Evolutionary conservation across 2,888 invertebrate species (phyloP), one percentile per base, ranked within the genome.

Genomic region (Brachynemurus nebulosus): DNA sequence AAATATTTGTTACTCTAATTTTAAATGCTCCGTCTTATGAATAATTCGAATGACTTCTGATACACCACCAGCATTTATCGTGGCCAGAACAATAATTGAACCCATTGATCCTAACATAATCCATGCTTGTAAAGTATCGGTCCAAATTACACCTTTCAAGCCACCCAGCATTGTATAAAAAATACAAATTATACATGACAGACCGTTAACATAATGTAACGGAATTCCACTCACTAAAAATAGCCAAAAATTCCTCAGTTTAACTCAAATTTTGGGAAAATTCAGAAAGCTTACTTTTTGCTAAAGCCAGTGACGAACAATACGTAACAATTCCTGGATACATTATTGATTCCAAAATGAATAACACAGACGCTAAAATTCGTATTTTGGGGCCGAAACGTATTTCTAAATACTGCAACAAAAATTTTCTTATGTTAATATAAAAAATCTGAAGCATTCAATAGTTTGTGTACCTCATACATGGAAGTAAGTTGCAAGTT

Each of bases 181-280:
- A 33, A 33, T 33, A 33, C 33, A 33, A 33, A 33, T 33, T 16
- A n/a, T 4, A 33, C 33, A 33, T 6, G 33, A 33, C 4, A 33
- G n/a, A 6, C 12, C 33, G 16, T 33, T 33, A 16, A 33, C 33
- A 14, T 14, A 16, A 8, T 33, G 33, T 33, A 33, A 16, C n/a
- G n/a, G n/a, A 8, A 33, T 33, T 9, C 33, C 33, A 33, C 33
- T 33, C 33, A 33, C 33, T 33, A 33, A 33, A 33, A 33, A n/a
- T n/a, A n/a, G n/a, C n/a, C n/a, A n/a, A n/a, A n/a, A n/a, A n/a
- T n/a, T n/a, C n/a, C n/a, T n/a, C n/a, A n/a, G n/a, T n/a, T n/a
- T n/a, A n/a, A n/a, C n/a, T n/a, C n/a, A n/a, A n/a, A n/a, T n/a
- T n/a, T n/a, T n/a, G n/a, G n/a, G n/a, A n/a, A n/a, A n/a, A 25